Percentiles rank a stretch among this genome's conserved stretches.
These are phyloP conservation scores for Anarhynchus alexandrinus DNA, from an alignment of 2,113 vertebrate species.

Conservation along the genomic window DNA sequence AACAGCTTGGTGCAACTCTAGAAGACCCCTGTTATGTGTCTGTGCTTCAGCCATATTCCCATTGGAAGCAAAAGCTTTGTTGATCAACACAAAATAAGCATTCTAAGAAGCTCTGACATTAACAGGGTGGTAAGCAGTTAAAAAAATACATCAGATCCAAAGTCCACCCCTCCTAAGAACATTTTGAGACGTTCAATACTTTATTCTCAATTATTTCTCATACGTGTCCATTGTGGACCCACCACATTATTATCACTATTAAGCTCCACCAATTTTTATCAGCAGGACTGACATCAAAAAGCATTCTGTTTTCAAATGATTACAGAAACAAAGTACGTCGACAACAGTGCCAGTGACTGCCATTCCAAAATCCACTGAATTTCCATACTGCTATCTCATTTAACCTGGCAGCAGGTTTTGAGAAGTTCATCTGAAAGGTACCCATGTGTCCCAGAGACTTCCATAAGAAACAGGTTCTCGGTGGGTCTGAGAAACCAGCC, in stretches of 20 bases:
- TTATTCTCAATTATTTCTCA: background rate
- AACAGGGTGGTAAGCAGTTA: background rate
- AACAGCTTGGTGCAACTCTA: background rate
- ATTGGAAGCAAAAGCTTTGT: background rate
- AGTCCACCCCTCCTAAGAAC: background rate
- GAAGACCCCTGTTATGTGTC: background rate
- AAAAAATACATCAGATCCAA: background rate
- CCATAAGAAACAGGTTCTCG: background rate
- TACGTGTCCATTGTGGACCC: rapidly evolving
- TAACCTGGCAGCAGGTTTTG: background rate
- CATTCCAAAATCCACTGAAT: background rate
- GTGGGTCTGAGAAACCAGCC: background rate
- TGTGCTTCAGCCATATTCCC: background rate
- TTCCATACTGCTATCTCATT: background rate
- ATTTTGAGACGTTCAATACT: background rate
- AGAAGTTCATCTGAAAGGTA: background rate
- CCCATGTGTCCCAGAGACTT: background rate
- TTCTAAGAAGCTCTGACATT: background rate
- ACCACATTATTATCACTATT: background rate
- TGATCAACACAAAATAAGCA: background rate
- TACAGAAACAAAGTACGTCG: background rate
- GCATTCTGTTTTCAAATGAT: background rate
- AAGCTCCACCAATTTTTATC: background rate
- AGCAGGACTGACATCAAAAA: background rate
- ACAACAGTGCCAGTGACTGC: background rate